Percentiles rank a stretch among this genome's conserved stretches.
Evolutionary conservation across 2,113 vertebrate species (phyloP).

Genomic region (Stomatorhinus ivindoensis): DNA sequence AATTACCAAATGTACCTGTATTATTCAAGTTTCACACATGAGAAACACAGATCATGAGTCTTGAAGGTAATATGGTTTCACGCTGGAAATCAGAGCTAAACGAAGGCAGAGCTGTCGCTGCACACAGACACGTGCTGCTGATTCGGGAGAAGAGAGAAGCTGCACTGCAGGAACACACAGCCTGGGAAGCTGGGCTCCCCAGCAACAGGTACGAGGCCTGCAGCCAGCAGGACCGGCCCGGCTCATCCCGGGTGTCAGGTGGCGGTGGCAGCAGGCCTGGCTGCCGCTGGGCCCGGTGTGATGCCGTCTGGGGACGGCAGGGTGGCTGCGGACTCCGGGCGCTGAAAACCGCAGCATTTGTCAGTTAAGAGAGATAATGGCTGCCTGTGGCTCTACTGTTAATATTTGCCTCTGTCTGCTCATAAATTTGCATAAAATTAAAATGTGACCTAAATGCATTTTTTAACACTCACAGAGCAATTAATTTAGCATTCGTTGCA

Average conservation of each 20-base stretch:
- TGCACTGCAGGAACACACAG: neutral
- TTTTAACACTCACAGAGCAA: constrained; percentile 59
- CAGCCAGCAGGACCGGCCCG: neutral
- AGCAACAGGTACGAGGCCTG: neutral
- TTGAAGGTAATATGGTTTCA: neutral
- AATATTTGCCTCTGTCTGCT: constrained; percentile 63
- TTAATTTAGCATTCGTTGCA: constrained; percentile 58
- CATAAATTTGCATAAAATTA: constrained; percentile 72
- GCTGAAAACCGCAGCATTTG: constrained; percentile 36
- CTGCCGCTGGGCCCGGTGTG: constrained; percentile 4
- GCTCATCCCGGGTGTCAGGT: neutral
- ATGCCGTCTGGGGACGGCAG: constrained; percentile 13
- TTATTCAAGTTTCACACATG: neutral
- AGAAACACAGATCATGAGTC: neutral
- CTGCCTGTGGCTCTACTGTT: constrained; percentile 51
- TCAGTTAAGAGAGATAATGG: constrained; percentile 45
- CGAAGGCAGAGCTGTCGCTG: neutral
- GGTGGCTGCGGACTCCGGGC: constrained; percentile 15
- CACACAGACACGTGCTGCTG: neutral
- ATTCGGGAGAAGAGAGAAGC: neutral
- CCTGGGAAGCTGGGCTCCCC: neutral
- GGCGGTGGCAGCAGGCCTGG: neutral
- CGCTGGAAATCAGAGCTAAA: neutral
- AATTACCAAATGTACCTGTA: neutral
- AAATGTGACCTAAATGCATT: constrained; percentile 70